Percentiles rank a stretch among this genome's conserved stretches.
phyloP scores from a whole-genome alignment of 2,888 invertebrate genomes.

The Polyommatus iphigenia region DNA sequence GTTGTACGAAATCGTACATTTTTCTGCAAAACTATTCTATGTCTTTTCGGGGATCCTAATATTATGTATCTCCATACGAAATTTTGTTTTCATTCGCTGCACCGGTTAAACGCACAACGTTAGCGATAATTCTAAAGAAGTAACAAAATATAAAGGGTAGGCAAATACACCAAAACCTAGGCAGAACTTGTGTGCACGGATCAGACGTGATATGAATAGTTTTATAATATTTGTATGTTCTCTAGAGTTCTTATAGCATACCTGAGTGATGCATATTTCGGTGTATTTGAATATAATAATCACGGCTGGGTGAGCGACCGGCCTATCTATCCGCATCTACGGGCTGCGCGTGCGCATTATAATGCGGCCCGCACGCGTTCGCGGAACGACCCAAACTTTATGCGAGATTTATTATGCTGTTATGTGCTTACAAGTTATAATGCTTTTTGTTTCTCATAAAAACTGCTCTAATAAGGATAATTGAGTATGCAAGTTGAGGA shows the following conservation, averaged over 20 bases:
- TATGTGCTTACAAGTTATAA: constrained; percentile 47
- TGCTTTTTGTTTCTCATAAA: constrained; percentile 56
- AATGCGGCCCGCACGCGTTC: constrained; percentile 63
- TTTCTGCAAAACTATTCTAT: too few relatives aligned
- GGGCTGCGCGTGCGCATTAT: constrained; percentile 64
- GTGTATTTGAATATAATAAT: constrained; percentile 5
- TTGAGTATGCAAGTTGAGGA: background rate
- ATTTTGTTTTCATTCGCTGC: too few relatives aligned
- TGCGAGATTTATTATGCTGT: constrained; percentile 51
- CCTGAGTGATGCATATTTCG: background rate
- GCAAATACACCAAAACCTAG: background rate
- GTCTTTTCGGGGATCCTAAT: too few relatives aligned
- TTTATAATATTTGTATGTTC: background rate
- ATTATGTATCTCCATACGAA: too few relatives aligned
- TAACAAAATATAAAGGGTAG: too few relatives aligned
- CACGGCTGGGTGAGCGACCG: constrained; percentile 65
- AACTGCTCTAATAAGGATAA: background rate
- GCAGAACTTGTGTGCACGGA: background rate
- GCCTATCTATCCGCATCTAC: constrained; percentile 73
- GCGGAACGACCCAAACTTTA: constrained; percentile 69
- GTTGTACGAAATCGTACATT: too few relatives aligned
- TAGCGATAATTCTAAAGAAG: too few relatives aligned
- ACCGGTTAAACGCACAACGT: too few relatives aligned
- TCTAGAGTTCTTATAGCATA: background rate
- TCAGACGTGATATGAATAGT: constrained; percentile 5